These are phyloP conservation scores for Sebastes schlegelii DNA, from an alignment of 2,113 vertebrate genomes.

Conservation along the genomic window DNA sequence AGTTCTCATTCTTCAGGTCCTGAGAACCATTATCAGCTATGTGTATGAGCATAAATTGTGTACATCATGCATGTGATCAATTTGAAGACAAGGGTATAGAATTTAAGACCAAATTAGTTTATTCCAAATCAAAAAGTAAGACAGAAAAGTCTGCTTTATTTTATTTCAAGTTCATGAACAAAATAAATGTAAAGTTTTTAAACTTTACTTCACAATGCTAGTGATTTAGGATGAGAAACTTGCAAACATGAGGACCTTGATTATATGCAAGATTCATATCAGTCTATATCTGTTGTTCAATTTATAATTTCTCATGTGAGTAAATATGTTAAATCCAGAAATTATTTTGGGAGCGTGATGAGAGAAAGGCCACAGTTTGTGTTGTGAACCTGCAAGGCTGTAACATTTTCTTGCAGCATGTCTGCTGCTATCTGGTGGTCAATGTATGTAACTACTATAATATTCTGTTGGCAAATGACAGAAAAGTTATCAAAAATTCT, in stretches of 20 bases:
- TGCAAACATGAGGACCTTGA: neutral
- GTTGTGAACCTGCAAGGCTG: neutral
- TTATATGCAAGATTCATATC: no score
- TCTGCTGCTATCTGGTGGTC: conserved; percentile 17
- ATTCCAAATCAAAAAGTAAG: neutral
- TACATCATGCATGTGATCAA: neutral
- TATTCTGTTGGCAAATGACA: neutral
- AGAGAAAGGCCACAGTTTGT: neutral
- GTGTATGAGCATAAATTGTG: neutral
- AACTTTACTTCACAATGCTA: neutral
- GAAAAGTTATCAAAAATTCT: no score
- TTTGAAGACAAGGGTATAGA: neutral
- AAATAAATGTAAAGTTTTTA: neutral
- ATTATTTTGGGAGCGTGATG: neutral
- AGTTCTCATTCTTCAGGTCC: no score
- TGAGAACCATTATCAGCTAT: neutral
- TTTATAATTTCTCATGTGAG: neutral
- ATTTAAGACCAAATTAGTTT: neutral
- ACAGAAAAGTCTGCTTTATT: neutral
- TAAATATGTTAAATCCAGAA: neutral
- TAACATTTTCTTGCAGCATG: neutral
- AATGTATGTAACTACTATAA: neutral
- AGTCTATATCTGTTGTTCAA: neutral
- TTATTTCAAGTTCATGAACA: neutral
- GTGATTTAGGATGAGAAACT: neutral